Evolutionary conservation across 2,113 vertebrate genomes (phyloP).

Genomic region (Ameiurus melas): DNA sequence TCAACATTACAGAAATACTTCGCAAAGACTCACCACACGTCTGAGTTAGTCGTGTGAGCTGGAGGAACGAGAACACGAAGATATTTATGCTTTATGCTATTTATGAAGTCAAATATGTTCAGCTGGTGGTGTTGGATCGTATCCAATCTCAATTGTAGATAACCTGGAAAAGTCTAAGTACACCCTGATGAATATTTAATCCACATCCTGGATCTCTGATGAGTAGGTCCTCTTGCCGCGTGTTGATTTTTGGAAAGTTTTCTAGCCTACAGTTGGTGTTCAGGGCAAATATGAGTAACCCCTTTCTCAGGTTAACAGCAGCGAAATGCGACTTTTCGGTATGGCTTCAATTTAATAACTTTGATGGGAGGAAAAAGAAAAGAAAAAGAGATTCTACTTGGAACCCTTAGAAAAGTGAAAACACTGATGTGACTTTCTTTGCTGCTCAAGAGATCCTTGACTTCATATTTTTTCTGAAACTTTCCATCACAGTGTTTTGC

Average conservation of each 20-base stretch:
- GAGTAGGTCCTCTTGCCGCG: too few relatives aligned
- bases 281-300: not conserved
- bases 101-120: not conserved
- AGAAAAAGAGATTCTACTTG: not conserved
- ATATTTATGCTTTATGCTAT: not conserved
- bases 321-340: not conserved
- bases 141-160: not conserved
- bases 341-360: not conserved
- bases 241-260: not conserved
- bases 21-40: not conserved
- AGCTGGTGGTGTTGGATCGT: not conserved
- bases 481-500: not conserved
- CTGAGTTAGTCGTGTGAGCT: not conserved
- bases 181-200: not conserved
- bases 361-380: not conserved
- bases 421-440: not conserved
- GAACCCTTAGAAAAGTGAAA: not conserved
- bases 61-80: not conserved
- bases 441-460: not conserved
- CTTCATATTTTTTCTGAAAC: not conserved
- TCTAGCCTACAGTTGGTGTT: not conserved
- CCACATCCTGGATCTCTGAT: not conserved
- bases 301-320: not conserved
- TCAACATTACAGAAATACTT: not conserved
- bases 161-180: not conserved